phyloP scores from a whole-genome alignment of 2,888 invertebrate genomes.

The Acronicta leporina region DNA sequence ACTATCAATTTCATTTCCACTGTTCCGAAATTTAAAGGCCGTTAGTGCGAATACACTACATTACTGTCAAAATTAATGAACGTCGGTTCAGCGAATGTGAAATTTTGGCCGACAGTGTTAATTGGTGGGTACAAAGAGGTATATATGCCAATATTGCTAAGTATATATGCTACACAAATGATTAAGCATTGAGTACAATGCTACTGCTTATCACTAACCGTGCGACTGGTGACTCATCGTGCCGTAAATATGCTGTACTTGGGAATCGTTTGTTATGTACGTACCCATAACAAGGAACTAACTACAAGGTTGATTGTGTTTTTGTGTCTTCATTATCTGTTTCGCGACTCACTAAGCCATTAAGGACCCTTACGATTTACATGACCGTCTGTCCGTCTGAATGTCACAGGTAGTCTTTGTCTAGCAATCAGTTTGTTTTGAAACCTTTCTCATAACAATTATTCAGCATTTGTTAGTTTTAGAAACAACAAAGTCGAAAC shows the following conservation, averaged over 20 bases:
- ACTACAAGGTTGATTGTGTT: constrained; percentile 45
- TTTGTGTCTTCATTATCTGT: constrained; percentile 50
- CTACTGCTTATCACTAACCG: constrained; percentile 63
- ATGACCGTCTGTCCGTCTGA: constrained; percentile 19
- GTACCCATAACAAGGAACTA: constrained; percentile 56
- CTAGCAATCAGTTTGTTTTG: constrained; percentile 8
- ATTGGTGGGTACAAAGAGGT: constrained; percentile 41
- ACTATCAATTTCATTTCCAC: constrained; percentile 36
- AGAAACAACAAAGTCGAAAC: constrained; percentile 27
- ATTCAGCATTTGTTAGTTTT: constrained; percentile 2
- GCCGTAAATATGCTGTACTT: constrained; percentile 50
- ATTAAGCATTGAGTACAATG: constrained; percentile 64
- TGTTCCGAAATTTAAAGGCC: constrained; percentile 28
- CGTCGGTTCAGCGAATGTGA: constrained; percentile 23
- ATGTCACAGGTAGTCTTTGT: constrained; percentile 26
- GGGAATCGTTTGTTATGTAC: constrained; percentile 49
- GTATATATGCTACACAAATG: constrained; percentile 56
- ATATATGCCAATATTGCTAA: constrained; percentile 44
- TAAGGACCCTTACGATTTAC: constrained; percentile 24
- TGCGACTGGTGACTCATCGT: constrained; percentile 60
- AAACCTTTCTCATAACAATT: background rate
- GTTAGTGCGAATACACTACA: constrained; percentile 14
- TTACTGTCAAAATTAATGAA: constrained; percentile 35
- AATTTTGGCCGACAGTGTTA: constrained; percentile 31
- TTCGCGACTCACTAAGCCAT: constrained; percentile 35